Evolutionary conservation across 2,888 invertebrate genomes (phyloP), one percentile per base, ranked within the genome.

Genomic region (Spatulosminthurus flaviceps): DNA sequence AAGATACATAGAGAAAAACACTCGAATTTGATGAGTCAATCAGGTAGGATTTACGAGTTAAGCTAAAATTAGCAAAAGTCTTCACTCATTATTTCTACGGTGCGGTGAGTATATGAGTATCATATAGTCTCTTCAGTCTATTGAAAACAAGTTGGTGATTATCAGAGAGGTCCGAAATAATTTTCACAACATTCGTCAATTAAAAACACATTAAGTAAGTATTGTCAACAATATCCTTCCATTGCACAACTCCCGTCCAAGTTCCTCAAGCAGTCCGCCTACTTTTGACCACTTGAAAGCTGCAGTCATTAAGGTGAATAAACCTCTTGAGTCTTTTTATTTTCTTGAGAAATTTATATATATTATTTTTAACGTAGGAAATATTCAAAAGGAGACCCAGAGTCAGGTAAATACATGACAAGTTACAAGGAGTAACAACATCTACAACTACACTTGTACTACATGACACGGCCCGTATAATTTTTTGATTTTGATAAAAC

Each of bases 231-330:
- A 51, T 19, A 51, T 51, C 51, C 51, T 51, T 51, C 9, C 16
- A 51, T 51, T 51, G 51, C 51, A 51, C 51, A 51, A 51, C 51
- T 51, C 51, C n/a, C 16, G n/a, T 51, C 19, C 51, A 51, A 51
- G 51, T 51, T 51, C 51, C 51, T 51, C 16, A 51, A 51, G 51
- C 51, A 51, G 51, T 51, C 51, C 51, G 51, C 51, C 51, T 51
- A 51, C 51, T 51, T 51, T 51, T 51, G 51, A 51, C n/a, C n/a
- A n/a, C 51, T 51, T 51, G 51, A 51, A 51, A 51, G 51, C 51
- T 51, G 51, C 51, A 51, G 51, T 51, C 51, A 51, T 51, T 51
- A 51, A 51, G 51, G 51, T 51, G 51, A 51, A 51, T 51, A 51
- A 51, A 51, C 51, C 51, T 51, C 51, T 51, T 51, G 51, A 16